phyloP scores from a whole-genome alignment of 2,888 invertebrate genomes.

The Campaea margaritaria region DNA sequence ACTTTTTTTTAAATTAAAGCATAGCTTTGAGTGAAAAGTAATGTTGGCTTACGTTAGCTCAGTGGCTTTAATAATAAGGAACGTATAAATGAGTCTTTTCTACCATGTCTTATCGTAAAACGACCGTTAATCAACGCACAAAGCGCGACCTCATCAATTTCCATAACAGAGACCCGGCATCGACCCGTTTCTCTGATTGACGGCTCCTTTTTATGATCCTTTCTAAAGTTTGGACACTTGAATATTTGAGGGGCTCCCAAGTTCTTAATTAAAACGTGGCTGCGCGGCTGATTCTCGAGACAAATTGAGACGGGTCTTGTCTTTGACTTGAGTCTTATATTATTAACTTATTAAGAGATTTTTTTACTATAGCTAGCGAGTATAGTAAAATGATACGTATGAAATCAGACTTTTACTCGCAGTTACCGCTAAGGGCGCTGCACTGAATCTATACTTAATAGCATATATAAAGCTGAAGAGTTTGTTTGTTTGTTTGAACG shows the following conservation, averaged over 20 bases:
- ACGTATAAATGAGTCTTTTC: not conserved
- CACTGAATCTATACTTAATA: too few relatives aligned
- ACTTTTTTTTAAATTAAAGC: too few relatives aligned
- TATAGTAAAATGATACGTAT: too few relatives aligned
- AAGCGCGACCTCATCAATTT: conserved; percentile 29
- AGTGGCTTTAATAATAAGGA: too few relatives aligned
- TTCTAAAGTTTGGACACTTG: conserved; percentile 26
- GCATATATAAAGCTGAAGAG: too few relatives aligned
- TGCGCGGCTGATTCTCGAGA: not conserved
- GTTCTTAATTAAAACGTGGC: conserved; percentile 19
- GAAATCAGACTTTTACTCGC: too few relatives aligned
- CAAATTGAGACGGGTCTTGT: not conserved
- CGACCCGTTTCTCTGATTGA: conserved; percentile 29
- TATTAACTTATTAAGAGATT: too few relatives aligned
- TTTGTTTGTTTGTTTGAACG: too few relatives aligned
- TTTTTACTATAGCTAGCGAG: too few relatives aligned
- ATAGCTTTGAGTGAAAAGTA: too few relatives aligned
- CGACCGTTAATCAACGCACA: conserved; percentile 29
- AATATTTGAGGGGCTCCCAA: conserved; percentile 10
- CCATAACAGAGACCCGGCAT: conserved; percentile 23
- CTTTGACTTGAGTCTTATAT: not conserved
- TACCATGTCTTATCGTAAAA: not conserved
- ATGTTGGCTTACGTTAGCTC: too few relatives aligned
- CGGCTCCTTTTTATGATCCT: conserved; percentile 27
- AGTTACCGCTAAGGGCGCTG: too few relatives aligned